Evolutionary conservation across 2,797 vertebrate species (phyloP).

Genomic region (Siniperca scherzeri): DNA sequence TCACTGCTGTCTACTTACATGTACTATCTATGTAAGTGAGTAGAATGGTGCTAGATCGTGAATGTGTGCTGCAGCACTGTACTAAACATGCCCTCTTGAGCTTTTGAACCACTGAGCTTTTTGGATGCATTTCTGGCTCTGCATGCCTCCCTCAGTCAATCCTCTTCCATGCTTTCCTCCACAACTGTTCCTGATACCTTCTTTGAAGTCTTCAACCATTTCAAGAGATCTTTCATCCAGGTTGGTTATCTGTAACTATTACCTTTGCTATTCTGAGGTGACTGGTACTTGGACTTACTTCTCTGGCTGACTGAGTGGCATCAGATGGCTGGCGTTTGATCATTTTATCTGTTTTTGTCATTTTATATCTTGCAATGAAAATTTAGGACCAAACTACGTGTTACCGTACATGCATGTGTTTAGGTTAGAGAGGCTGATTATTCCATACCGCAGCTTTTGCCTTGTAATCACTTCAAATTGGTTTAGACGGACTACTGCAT

Average conservation of each 20-base stretch:
- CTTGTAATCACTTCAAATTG: slow-evolving; percentile 55
- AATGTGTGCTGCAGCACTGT: neutral
- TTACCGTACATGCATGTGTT: slow-evolving; percentile 25
- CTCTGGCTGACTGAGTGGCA: neutral
- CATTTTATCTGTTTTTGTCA: slow-evolving; percentile 23
- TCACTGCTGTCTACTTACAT: neutral
- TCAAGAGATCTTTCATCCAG: slow-evolving; percentile 25
- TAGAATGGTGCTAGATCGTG: neutral
- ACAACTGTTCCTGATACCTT: neutral
- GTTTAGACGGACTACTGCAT: slow-evolving; percentile 30
- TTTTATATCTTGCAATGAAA: slow-evolving; percentile 22
- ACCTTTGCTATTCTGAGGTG: slow-evolving; percentile 56
- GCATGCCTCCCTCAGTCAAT: neutral
- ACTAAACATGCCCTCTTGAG: neutral
- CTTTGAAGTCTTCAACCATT: neutral
- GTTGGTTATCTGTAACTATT: slow-evolving; percentile 46
- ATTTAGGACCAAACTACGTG: slow-evolving; percentile 11
- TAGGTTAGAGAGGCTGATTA: slow-evolving; percentile 29
- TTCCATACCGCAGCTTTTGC: slow-evolving; percentile 15
- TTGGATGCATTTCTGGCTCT: neutral
- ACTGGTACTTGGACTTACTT: neutral
- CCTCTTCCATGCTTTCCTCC: neutral
- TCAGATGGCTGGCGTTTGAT: slow-evolving; percentile 35
- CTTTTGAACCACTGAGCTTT: neutral
- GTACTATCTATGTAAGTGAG: neutral